Evolutionary conservation across 2,797 vertebrate genomes (phyloP), one percentile per base, ranked within the genome.

Genomic region (Myotis planiceps): DNA sequence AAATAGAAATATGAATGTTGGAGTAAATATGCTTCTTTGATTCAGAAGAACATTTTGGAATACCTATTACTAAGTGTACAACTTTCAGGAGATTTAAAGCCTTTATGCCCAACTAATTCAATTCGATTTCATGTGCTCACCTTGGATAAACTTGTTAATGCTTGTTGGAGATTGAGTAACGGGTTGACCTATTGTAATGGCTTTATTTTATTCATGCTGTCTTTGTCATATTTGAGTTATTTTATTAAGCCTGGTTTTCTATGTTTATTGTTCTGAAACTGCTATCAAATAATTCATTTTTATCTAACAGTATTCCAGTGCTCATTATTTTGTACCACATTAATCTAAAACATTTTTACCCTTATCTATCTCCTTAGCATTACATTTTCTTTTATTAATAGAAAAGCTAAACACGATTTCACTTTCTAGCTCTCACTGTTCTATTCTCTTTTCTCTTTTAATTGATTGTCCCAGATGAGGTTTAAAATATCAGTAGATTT

Each of bases 341-440:
- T 81, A 94, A 89, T 84, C 37, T 66, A 74, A 42, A 60, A 2
- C 39, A 27, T 72, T 27, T 27, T 32, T 1, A 0, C 13, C 25
- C 60, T 96, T 29, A 83, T 94, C 84, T 92, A 3, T 68, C 21
- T 76, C 91, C 15, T 88, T 72, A 55, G 18, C 83, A 72, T 69
- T 93, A 68, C 63, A 51, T 93, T 76, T 89, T 88, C 37, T 86
- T 94, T 93, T 78, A 86, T 69, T 94, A 89, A 69, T 63, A 76
- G 16, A 86, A 66, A 53, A 89, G 2, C 53, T 87, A 87, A 80
- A 76, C 63, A 49, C 45, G 76, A 87, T 68, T 83, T 68, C 91
- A 25, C n/a, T 72, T 92, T 58, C 18, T 58, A 32, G 5, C 16
- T 87, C 23, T 93, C 37, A 60, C 58, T 75, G 14, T 53, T 93